phyloP scores from a whole-genome alignment of 2,888 invertebrate genomes.

The Syrphus vitripennis region DNA sequence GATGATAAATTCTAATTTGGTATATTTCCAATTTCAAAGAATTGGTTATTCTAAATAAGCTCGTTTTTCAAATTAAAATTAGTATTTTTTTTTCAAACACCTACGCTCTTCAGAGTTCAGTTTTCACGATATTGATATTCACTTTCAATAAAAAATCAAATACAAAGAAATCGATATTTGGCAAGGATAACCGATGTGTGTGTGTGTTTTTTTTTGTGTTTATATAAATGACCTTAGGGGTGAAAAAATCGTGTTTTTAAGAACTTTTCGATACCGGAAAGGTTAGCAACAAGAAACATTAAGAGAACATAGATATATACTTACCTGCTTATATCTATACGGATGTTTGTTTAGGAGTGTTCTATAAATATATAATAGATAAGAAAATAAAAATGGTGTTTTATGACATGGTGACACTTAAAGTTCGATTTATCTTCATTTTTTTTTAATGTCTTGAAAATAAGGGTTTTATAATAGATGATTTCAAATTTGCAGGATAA shows the following conservation, averaged over 20 bases:
- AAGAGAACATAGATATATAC: too few species aligned
- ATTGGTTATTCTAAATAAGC: neutral
- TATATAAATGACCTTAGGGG: neutral
- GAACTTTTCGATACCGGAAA: neutral
- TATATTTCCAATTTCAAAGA: conserved; percentile 19
- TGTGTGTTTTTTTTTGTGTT: neutral
- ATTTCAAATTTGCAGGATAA: neutral
- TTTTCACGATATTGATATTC: conserved; percentile 12
- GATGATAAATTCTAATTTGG: neutral
- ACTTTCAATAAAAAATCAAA: conserved; percentile 45
- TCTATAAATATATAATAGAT: neutral
- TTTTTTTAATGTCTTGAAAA: neutral
- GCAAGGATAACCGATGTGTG: neutral
- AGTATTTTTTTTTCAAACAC: neutral
- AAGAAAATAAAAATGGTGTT: neutral
- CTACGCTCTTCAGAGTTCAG: neutral
- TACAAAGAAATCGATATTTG: conserved; percentile 42
- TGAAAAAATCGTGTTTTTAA: neutral
- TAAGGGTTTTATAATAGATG: neutral
- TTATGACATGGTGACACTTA: conserved; percentile 1
- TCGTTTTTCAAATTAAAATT: conserved; percentile 17
- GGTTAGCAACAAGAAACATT: neutral
- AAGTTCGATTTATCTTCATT: conserved; percentile 13
- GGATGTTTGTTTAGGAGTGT: neutral
- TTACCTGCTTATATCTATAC: too few species aligned